Evolutionary conservation across 30 jellyfish, hydroid and myxozoan species (phyloP).

Genomic region (Catostylus mosaicus): DNA sequence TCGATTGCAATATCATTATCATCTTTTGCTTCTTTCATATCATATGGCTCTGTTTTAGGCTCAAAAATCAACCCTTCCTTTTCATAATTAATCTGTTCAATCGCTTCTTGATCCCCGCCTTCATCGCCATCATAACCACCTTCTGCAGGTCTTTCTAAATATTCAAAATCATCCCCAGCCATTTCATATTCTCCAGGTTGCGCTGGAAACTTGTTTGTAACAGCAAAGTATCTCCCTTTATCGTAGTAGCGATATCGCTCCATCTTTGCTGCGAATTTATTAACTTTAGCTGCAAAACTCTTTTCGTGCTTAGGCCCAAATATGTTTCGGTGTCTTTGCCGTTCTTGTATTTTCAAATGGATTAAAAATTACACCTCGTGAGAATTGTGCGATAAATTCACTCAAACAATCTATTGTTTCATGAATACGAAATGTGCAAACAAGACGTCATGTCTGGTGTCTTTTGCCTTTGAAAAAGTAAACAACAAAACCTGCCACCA

Average conservation of each 20-base stretch:
- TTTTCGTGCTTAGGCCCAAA: neutral
- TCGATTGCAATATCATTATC: neutral
- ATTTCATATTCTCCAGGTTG: neutral
- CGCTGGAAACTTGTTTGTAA: slow-evolving; percentile 21
- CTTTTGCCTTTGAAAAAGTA: slow-evolving; percentile 17
- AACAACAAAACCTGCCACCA: slow-evolving; percentile 32
- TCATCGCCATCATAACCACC: neutral
- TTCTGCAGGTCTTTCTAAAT: neutral
- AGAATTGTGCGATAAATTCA: slow-evolving; percentile 4
- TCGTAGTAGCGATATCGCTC: slow-evolving; percentile 49
- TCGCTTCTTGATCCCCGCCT: no score
- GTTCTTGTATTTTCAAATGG: slow-evolving; percentile 2
- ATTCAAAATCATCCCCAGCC: neutral
- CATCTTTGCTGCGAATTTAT: slow-evolving; percentile 13
- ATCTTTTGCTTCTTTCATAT: neutral
- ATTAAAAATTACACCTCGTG: slow-evolving; percentile 16
- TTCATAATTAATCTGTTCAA: neutral
- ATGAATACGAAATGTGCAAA: slow-evolving; percentile 2
- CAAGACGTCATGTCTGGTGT: slow-evolving; percentile 11
- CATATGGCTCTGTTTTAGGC: neutral
- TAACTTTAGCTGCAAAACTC: neutral
- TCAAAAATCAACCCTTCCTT: neutral
- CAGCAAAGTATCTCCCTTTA: slow-evolving; percentile 60
- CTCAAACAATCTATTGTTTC: neutral
- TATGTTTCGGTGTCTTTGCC: neutral